phyloP scores from a whole-genome alignment of 2,113 vertebrate genomes.

The Arvicanthis niloticus region DNA sequence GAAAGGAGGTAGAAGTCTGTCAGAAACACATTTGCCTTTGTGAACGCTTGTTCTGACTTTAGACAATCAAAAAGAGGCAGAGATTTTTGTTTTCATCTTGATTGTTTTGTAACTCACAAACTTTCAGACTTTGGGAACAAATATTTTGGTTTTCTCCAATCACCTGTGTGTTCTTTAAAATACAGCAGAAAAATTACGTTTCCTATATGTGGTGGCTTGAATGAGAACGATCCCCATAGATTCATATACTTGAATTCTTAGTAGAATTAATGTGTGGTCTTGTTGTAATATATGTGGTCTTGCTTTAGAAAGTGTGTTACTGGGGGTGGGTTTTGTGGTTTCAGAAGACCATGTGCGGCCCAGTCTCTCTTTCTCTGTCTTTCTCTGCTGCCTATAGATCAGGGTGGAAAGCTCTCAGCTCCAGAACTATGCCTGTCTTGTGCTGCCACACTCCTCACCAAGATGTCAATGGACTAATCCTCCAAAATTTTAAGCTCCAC shows the following conservation, averaged over 20 bases:
- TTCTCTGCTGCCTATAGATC: neutral
- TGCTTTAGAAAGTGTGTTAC: neutral
- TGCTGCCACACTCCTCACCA: neutral
- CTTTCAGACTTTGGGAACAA: neutral
- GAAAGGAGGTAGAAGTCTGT: neutral
- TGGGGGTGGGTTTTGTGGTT: neutral
- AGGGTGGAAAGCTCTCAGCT: neutral
- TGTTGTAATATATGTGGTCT: neutral
- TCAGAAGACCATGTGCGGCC: neutral
- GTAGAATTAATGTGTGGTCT: neutral
- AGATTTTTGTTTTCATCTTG: neutral
- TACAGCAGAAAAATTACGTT: neutral
- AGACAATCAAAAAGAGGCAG: neutral
- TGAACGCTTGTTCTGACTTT: neutral
- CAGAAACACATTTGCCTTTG: neutral
- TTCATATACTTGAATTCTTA: neutral
- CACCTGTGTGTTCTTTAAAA: neutral
- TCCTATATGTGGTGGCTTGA: neutral
- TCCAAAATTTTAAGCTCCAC: neutral
- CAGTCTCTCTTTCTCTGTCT: neutral
- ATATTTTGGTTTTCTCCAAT: neutral
- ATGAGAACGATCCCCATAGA: neutral
- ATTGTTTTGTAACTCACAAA: neutral
- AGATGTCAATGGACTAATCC: neutral
- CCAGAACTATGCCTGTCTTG: neutral